Percentiles rank a stretch among this genome's conserved stretches.
Evolutionary conservation across 1,140 invertebrate species (phyloP).

Genomic region (Phocides pigmalion): DNA sequence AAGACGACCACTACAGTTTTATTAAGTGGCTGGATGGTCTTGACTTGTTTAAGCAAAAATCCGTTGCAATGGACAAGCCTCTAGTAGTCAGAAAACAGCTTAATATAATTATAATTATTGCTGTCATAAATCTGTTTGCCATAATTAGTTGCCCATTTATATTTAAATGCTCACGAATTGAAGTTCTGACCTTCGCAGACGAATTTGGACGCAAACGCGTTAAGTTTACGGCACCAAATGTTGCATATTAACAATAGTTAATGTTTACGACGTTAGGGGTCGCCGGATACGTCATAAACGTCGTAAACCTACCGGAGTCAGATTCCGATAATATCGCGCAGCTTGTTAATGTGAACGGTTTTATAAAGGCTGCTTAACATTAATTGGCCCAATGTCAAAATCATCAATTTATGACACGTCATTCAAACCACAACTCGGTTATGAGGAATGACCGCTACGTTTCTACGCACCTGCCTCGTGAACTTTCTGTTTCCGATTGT

Average conservation of each 20-base stretch:
- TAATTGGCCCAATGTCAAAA: constrained; percentile 56
- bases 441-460: constrained; percentile 25
- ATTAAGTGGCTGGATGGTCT: too few relatives aligned
- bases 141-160: constrained; percentile 28
- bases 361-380: constrained; percentile 69
- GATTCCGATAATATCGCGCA: constrained; percentile 76
- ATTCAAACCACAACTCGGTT: constrained; percentile 17
- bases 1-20: too few relatives aligned
- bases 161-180: constrained; percentile 35
- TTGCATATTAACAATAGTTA: constrained; percentile 63
- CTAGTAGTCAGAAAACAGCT: constrained; percentile 6
- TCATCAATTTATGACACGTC: constrained; percentile 41
- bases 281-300: constrained; percentile 74
- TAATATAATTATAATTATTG: constrained; percentile 34
- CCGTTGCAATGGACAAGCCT: not conserved
- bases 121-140: constrained; percentile 22
- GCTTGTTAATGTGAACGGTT: constrained; percentile 78
- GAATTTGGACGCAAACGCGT: constrained; percentile 49
- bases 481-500: constrained; percentile 22
- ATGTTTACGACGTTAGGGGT: constrained; percentile 57
- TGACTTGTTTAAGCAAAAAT: constrained; percentile 1
- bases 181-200: constrained; percentile 38
- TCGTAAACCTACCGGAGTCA: constrained; percentile 54
- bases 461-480: constrained; percentile 15
- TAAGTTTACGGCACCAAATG: constrained; percentile 62